Conservation (phyloP, 2,797 vertebrate species). For the Zenarchopterus dispar region DNA sequence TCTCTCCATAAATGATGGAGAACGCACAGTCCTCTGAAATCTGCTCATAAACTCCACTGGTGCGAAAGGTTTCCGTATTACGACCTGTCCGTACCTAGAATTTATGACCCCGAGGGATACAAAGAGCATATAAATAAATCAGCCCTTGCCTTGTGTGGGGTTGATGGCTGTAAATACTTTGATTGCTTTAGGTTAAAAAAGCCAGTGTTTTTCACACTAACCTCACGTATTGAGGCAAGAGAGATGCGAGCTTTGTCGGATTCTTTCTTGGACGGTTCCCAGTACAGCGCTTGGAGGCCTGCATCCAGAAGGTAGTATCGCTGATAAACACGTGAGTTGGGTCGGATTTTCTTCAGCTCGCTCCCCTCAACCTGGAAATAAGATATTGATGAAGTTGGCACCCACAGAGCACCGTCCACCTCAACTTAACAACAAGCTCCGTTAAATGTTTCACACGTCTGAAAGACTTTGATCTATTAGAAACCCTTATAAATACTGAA, state of each 20-base stretch:
- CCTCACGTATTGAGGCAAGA: conserved; percentile 90
- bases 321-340: conserved; percentile 92
- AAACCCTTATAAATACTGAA: conserved; percentile 34
- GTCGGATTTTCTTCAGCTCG: conserved; percentile 92
- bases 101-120: conserved; percentile 13
- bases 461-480: conserved; percentile 3
- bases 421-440: conserved; percentile 5
- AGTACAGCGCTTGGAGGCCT: conserved; percentile 90
- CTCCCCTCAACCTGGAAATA: conserved; percentile 85
- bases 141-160: conserved; percentile 1
- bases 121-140: too few species aligned
- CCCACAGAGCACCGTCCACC: not conserved
- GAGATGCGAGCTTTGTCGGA: conserved; percentile 93
- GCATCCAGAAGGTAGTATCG: conserved; percentile 92
- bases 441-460: conserved; percentile 4
- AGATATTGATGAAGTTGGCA: conserved; percentile 15
- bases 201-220: conserved; percentile 61
- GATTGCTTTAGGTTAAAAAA: conserved; percentile 3
- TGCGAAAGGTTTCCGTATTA: conserved; percentile 94
- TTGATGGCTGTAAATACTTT: conserved; percentile 17
- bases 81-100: conserved; percentile 91
- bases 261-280: conserved; percentile 97
- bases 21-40: conserved; percentile 95
- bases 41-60: conserved; percentile 94
- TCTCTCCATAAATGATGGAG: conserved; percentile 93